Base-by-base conservation (phyloP, 2,797 vertebrate species). In the Syndactyla subalaris region DNA sequence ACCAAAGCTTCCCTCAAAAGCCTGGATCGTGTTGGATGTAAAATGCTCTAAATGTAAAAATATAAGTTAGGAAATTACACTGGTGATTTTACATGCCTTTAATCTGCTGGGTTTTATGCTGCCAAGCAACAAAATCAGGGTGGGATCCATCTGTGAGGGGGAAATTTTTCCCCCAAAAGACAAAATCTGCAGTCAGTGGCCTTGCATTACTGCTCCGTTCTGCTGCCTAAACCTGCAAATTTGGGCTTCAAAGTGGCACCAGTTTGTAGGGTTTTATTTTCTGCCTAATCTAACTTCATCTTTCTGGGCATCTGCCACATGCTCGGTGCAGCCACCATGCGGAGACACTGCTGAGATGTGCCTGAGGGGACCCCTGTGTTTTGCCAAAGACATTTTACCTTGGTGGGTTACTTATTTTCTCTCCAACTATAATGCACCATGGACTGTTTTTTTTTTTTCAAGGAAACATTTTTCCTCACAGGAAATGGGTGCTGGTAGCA, bases 1-100 rank as follows among this genome's bases (percentile, higher is more conserved):
- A 85, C 93, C 67, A 41, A 85, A 85, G 76, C 81, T 83, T 92
- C 71, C 63, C 48, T 94, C 72, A 90, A 88, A 88, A 95, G 68
- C 36, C 52, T 51, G 14, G 8, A 17, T 49, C 1, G 1, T 36
- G 63, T 19, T 58, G 84, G 43, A 71, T 89, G 21, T 52, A 49
- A 91, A 80, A 46, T 1, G 23, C 43, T 92, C 54, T 76, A 84
- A 91, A 67, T 0, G 0, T n/a, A 77, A 95, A 94, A 91, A 76
- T 68, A 67, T 43, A 66, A 72, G 38, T 16, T 70, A 34, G 67
- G 24, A 95, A 90, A 75, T 85, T 48, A 57, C 54, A 20, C 8
- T n/a, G 63, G 66, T 11, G 14, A 23, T 43, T 89, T 90, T 84
- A 73, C 23, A 5, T 68, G 74, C 36, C 36, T 85, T 88, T 88